Evolutionary conservation across 2,888 invertebrate genomes (phyloP).

Genomic region (Seira musarum): DNA sequence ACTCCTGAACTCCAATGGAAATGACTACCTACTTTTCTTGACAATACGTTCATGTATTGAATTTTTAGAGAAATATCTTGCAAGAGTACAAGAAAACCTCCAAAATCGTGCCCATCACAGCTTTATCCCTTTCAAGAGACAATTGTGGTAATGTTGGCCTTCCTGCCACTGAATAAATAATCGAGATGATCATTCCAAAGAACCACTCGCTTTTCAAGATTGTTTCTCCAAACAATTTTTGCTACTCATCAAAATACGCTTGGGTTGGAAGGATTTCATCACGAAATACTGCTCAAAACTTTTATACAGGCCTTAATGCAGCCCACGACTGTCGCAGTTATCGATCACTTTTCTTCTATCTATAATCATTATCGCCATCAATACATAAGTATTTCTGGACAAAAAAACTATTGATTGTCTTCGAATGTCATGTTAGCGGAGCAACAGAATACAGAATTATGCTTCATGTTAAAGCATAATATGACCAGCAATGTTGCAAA

Average conservation of each 20-base stretch:
- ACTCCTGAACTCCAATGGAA: no score
- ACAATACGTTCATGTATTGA: no score
- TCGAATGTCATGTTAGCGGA: background rate
- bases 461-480: no score
- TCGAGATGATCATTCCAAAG: constrained; percentile 7
- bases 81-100: background rate
- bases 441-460: background rate
- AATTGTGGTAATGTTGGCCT: background rate
- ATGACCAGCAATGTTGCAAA: no score
- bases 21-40: no score
- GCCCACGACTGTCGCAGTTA: no score
- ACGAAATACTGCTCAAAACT: background rate
- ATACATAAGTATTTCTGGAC: background rate
- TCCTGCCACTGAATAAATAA: constrained; percentile 19
- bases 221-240: background rate
- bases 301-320: no score
- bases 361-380: background rate
- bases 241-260: background rate
- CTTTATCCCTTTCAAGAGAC: background rate
- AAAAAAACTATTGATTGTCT: background rate
- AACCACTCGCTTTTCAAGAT: background rate
- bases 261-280: background rate
- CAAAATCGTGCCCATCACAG: background rate
- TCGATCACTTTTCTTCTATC: background rate
- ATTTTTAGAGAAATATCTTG: no score